A percentile compares a stretch with the other conserved stretches of the same genome.
Evolutionary conservation across 2,797 vertebrate species (phyloP).

Genomic region (Odontamblyopus lacepedii): DNA sequence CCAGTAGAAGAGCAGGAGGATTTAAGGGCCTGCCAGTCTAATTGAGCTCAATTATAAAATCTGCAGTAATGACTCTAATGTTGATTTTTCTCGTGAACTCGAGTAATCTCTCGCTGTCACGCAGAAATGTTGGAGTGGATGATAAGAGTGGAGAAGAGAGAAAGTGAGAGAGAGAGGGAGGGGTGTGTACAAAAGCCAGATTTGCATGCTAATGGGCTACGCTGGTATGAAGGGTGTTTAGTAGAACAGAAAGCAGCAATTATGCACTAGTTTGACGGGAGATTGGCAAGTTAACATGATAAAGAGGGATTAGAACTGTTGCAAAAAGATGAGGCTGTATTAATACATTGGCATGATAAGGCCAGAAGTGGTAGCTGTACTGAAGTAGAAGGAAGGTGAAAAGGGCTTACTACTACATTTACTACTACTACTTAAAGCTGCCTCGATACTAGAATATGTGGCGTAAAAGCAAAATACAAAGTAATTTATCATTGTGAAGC

Average conservation of each 20-base stretch:
- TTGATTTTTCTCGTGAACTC: slow-evolving; percentile 9
- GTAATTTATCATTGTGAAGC: too few species aligned
- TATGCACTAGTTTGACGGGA: slow-evolving; percentile 7
- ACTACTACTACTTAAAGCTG: too few species aligned
- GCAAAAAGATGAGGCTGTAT: background rate
- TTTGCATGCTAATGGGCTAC: slow-evolving; percentile 16
- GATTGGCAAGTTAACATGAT: slow-evolving; percentile 7
- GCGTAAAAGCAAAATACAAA: too few species aligned
- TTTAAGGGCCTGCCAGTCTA: slow-evolving; percentile 27
- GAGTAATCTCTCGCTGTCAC: slow-evolving; percentile 16
- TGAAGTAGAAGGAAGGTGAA: background rate
- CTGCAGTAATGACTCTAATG: background rate
- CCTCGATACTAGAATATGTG: too few species aligned
- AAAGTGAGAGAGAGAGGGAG: background rate
- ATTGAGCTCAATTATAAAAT: slow-evolving; percentile 38
- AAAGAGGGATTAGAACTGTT: background rate
- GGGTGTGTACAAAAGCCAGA: slow-evolving; percentile 3
- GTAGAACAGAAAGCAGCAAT: slow-evolving; percentile 12
- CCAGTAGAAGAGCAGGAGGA: slow-evolving; percentile 29
- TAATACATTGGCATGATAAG: background rate
- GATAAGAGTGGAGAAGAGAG: slow-evolving; percentile 6
- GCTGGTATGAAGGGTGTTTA: slow-evolving; percentile 5
- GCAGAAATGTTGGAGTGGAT: slow-evolving; percentile 10
- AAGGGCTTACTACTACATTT: background rate
- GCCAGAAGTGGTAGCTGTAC: background rate